phyloP scores from a whole-genome alignment of 2,797 vertebrate species.

The Sternarchorhynchus goeldii region DNA sequence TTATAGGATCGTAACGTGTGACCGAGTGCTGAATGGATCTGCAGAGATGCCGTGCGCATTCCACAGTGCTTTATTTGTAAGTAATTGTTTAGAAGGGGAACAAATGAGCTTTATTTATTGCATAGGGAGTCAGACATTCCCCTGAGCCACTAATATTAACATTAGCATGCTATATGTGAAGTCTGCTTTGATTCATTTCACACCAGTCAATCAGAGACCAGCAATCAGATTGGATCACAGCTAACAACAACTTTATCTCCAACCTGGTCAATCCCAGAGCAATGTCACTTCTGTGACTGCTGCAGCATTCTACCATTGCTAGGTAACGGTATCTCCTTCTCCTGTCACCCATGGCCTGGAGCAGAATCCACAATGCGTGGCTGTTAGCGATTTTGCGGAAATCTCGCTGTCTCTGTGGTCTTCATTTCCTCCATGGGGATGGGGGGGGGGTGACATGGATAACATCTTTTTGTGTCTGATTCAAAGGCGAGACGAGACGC shows the following conservation, averaged over 20 bases:
- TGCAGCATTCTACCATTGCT: neutral
- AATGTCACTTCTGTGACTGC: slow-evolving; percentile 1
- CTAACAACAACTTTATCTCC: slow-evolving; percentile 9
- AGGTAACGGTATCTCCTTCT: slow-evolving; percentile 18
- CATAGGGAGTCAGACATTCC: no score
- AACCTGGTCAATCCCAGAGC: neutral
- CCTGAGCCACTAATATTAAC: neutral
- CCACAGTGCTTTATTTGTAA: neutral
- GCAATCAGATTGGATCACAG: neutral
- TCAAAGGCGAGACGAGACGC: slow-evolving; percentile 69
- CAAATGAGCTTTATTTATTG: neutral
- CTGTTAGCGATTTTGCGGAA: slow-evolving; percentile 36
- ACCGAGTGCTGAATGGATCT: slow-evolving; percentile 1
- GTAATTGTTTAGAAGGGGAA: neutral
- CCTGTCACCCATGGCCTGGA: slow-evolving; percentile 19
- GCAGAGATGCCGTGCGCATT: neutral
- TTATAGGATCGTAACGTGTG: slow-evolving; percentile 18
- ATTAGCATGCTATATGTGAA: neutral
- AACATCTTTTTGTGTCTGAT: slow-evolving; percentile 64
- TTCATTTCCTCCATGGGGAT: slow-evolving; percentile 48
- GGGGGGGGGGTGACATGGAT: slow-evolving; percentile 15
- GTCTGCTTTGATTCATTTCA: neutral
- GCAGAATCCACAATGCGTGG: slow-evolving; percentile 31
- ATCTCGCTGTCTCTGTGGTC: slow-evolving; percentile 23
- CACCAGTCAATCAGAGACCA: neutral